Conservation (phyloP, 2,888 invertebrate genomes). For the Cryptocephalus primarius region DNA sequence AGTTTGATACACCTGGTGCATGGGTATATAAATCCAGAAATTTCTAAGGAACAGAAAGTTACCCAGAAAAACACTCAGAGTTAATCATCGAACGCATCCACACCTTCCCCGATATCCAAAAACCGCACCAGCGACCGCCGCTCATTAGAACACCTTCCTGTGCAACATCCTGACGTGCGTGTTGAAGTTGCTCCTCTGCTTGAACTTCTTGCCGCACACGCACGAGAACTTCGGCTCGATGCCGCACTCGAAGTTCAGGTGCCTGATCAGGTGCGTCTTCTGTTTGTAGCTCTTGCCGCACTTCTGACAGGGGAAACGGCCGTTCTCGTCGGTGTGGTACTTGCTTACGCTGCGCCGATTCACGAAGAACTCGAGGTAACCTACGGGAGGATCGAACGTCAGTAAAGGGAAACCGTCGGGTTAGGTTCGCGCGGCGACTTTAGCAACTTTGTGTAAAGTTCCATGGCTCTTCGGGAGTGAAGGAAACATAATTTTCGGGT, state of each 20-base stretch:
- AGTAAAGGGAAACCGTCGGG: too few species aligned
- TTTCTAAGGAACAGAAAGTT: too few species aligned
- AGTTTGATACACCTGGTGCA: too few species aligned
- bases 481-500: neutral
- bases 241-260: constrained; percentile 1
- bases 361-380: too few species aligned
- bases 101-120: too few species aligned
- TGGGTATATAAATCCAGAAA: too few species aligned
- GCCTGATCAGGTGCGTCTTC: neutral
- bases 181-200: constrained; percentile 18
- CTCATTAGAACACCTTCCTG: neutral
- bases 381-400: too few species aligned
- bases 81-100: too few species aligned
- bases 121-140: too few species aligned
- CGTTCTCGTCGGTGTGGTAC: constrained; percentile 28
- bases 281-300: constrained; percentile 1
- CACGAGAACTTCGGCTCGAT: constrained; percentile 1
- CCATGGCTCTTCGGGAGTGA: neutral
- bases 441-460: too few species aligned
- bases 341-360: neutral
- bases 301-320: neutral
- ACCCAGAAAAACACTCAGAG: too few species aligned
- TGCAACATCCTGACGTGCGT: constrained; percentile 13
- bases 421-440: too few species aligned
- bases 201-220: constrained; percentile 39